A percentile compares a stretch with the other conserved stretches of the same genome.
Conservation (phyloP, 2,888 invertebrate genomes). For the Caenorhabditis sulstoni region DNA sequence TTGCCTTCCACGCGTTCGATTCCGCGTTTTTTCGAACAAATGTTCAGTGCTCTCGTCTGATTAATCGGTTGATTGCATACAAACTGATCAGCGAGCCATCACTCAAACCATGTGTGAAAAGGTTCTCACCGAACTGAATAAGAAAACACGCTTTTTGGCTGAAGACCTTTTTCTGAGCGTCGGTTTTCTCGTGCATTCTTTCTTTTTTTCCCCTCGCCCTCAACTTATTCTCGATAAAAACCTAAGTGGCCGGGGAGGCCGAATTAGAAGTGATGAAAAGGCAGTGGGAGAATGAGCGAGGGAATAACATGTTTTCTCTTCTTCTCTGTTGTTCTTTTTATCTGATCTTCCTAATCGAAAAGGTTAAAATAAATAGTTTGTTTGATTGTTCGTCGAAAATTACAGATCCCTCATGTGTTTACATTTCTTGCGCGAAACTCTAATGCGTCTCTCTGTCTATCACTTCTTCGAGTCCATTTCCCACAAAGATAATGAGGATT, state of each 20-base stretch:
- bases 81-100: slow-evolving; percentile 25
- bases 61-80: slow-evolving; percentile 28
- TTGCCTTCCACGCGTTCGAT: slow-evolving; percentile 10
- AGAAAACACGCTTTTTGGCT: slow-evolving; percentile 18
- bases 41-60: slow-evolving; percentile 14
- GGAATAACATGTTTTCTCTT: slow-evolving; percentile 39
- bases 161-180: no score
- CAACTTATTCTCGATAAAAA: slow-evolving; percentile 31
- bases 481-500: no score
- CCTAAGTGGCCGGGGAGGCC: slow-evolving; percentile 20
- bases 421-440: neutral
- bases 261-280: slow-evolving; percentile 29
- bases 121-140: slow-evolving; percentile 30
- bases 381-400: slow-evolving; percentile 28
- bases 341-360: slow-evolving; percentile 48
- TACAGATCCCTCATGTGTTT: no score
- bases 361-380: slow-evolving; percentile 53
- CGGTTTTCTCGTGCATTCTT: neutral
- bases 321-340: slow-evolving; percentile 34
- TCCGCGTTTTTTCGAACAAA: slow-evolving; percentile 28
- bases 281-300: slow-evolving; percentile 43
- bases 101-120: neutral
- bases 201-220: neutral
- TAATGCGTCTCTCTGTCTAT: neutral
- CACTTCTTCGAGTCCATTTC: no score